Conservation (phyloP, 2,888 invertebrate genomes). For the Dione vanillae region DNA sequence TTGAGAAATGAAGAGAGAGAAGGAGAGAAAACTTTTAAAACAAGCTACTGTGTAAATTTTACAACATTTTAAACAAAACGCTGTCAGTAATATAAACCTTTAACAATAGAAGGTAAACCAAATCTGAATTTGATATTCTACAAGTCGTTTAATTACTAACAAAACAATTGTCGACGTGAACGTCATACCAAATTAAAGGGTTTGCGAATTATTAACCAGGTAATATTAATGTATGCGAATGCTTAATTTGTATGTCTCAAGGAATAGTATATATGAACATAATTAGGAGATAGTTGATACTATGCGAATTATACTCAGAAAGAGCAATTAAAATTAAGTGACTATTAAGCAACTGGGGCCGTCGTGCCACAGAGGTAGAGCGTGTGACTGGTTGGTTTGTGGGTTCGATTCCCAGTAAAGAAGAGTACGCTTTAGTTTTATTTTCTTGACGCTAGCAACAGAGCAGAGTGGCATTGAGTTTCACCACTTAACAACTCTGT, state of each 20-base stretch:
- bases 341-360: not conserved
- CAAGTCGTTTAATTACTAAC: constrained; percentile 38
- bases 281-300: not conserved
- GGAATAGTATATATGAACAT: not conserved
- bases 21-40: not conserved
- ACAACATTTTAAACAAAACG: not conserved
- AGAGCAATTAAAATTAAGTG: not conserved
- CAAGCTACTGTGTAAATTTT: not conserved
- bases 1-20: no score
- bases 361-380: no score
- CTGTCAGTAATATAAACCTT: not conserved
- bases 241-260: constrained; percentile 2
- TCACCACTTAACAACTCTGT: no score
- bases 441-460: no score
- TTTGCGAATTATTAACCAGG: constrained; percentile 29
- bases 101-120: not conserved
- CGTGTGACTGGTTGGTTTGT: no score
- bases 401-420: no score
- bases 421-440: no score
- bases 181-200: constrained; percentile 21
- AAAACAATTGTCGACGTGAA: constrained; percentile 40
- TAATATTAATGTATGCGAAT: constrained; percentile 2
- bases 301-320: not conserved
- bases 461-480: no score
- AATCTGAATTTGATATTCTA: constrained; percentile 29